A percentile compares a stretch with the other conserved stretches of the same genome.
These are phyloP conservation scores for Sphaerolaimus hirsutus DNA, from an alignment of 2,888 invertebrate genomes.

Conservation along the genomic window DNA sequence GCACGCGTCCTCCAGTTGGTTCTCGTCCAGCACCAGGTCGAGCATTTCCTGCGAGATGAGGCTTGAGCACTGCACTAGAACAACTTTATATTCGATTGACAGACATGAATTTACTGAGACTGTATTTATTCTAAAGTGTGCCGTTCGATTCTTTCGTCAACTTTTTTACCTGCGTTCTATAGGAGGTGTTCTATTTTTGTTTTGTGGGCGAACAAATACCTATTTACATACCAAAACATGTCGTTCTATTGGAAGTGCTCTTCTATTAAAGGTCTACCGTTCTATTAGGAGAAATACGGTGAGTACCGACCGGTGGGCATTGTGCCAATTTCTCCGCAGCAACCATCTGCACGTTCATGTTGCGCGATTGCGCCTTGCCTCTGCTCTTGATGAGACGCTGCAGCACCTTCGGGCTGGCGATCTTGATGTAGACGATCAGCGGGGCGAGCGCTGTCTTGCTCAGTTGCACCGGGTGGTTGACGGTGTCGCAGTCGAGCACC, in stretches of 20 bases:
- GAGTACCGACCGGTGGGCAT: constrained; percentile 51
- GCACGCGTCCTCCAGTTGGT: constrained; percentile 95
- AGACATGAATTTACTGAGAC: too few relatives aligned
- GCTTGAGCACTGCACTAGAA: too few relatives aligned
- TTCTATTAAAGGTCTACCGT: too few relatives aligned
- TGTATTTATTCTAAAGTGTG: too few relatives aligned
- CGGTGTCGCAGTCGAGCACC: constrained; percentile 93
- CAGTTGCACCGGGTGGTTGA: constrained; percentile 94
- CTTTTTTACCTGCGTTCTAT: neutral
- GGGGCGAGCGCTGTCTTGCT: constrained; percentile 88
- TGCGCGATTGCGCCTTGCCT: constrained; percentile 87
- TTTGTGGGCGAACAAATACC: too few relatives aligned
- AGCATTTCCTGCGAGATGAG: constrained; percentile 66
- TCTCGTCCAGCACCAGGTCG: constrained; percentile 92
- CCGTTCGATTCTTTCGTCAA: too few relatives aligned
- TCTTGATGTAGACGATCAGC: constrained; percentile 89
- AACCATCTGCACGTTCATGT: constrained; percentile 95
- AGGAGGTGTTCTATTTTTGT: too few relatives aligned
- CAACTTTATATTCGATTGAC: too few relatives aligned
- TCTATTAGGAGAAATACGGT: too few relatives aligned
- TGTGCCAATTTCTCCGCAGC: constrained; percentile 95
- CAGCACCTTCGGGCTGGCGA: constrained; percentile 74
- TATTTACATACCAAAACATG: too few relatives aligned
- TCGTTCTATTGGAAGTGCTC: too few relatives aligned
- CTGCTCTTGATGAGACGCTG: constrained; percentile 93